phyloP scores from a whole-genome alignment of 2,888 invertebrate genomes.

The Onchidella celtica region DNA sequence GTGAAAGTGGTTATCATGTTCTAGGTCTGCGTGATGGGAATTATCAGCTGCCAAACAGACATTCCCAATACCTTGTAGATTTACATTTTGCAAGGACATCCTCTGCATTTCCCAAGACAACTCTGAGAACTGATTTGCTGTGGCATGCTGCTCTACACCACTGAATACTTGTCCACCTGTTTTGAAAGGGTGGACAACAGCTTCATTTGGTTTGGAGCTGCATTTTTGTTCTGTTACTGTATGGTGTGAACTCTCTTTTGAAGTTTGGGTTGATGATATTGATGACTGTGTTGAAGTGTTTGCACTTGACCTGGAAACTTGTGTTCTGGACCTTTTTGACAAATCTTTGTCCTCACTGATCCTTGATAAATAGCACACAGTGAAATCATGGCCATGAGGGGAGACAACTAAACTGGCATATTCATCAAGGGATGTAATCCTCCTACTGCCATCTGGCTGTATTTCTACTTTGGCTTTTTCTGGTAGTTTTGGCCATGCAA shows the following conservation, averaged over 20 bases:
- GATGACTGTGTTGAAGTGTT: neutral
- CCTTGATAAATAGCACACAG: slow-evolving; percentile 71
- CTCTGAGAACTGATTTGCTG: neutral
- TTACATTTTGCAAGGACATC: neutral
- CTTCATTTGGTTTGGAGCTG: slow-evolving; percentile 10
- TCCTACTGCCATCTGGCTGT: slow-evolving; percentile 68
- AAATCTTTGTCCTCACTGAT: slow-evolving; percentile 60
- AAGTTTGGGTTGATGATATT: neutral
- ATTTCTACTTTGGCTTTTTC: slow-evolving; percentile 60
- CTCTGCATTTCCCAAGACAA: neutral
- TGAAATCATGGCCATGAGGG: slow-evolving; percentile 73
- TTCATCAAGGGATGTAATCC: slow-evolving; percentile 70
- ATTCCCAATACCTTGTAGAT: too few species aligned
- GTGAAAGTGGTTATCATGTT: too few species aligned
- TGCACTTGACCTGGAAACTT: neutral
- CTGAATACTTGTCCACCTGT: neutral
- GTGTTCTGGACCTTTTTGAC: neutral
- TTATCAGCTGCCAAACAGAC: neutral
- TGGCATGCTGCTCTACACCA: neutral
- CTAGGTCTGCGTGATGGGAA: neutral
- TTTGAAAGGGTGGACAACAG: slow-evolving; percentile 19
- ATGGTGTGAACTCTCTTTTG: neutral
- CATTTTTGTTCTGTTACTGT: neutral
- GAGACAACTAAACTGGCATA: slow-evolving; percentile 72
- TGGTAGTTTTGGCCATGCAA: slow-evolving; percentile 67